Evolutionary conservation across 2,888 invertebrate species (phyloP), one percentile per base, ranked within the genome.

Genomic region (Zaprionus bogoriensis): DNA sequence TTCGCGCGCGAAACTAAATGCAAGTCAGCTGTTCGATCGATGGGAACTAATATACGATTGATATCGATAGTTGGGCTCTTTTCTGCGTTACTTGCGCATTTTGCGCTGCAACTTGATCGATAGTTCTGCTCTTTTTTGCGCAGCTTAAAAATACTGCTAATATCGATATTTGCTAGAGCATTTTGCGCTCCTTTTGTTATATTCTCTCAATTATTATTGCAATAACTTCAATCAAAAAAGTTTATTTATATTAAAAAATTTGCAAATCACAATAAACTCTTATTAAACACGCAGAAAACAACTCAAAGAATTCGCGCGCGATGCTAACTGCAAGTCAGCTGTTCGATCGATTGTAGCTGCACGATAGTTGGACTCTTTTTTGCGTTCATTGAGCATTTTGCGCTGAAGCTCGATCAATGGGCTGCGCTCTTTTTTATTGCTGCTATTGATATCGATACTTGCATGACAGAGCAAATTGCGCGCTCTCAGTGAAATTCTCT

Each of bases 1-100:
- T 65, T 68, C 68, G 65, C 74, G 72, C 64, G 57, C 50, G 46
- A 67, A 62, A 63, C 41, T 67, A 44, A 68, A 38, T 17, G 14
- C 2, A 38, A 48, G 69, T 46, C 77, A 82, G 80, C 79, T 82
- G 83, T 27, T 74, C 48, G 62, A 72, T 65, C 67, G 27, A 41
- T 57, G 14, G 12, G 9, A 53, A 10, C 20, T n/a, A n/a, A n/a
- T n/a, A n/a, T n/a, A 1, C 22, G n/a, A 28, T n/a, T n/a, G 36
- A 62, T 54, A 62, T 68, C 66, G 65, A 59, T 66, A 57, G 27
- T 3, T 36, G 14, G 25, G 39, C 54, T 47, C 63, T 5, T 2
- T 9, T 46, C 25, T 57, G 63, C 53, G 58, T 30, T 36, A 10
- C 5, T n/a, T 12, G 39, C 44, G 12, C 17, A 17, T 22, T 10